A percentile compares a stretch with the other conserved stretches of the same genome.
phyloP scores from a whole-genome alignment of 2,113 vertebrate genomes.

The Takifugu flavidus region DNA sequence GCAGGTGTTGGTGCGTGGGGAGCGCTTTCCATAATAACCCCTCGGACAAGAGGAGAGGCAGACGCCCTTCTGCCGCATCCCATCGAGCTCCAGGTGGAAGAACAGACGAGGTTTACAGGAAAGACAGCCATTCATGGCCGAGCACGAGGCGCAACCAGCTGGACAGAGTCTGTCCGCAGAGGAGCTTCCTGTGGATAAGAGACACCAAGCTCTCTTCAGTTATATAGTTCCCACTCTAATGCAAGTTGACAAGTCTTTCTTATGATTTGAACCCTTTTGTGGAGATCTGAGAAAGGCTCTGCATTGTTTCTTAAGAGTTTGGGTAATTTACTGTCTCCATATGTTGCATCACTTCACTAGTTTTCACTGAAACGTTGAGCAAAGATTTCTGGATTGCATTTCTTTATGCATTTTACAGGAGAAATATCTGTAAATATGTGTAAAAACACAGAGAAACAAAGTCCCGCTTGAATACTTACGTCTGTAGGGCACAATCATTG shows the following conservation, averaged over 20 bases:
- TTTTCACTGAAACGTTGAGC: not conserved
- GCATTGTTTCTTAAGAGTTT: constrained; percentile 29
- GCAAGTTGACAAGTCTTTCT: not conserved
- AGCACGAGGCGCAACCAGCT: constrained; percentile 86
- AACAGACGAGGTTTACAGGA: constrained; percentile 90
- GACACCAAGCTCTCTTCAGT: not conserved
- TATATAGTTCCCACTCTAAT: not conserved
- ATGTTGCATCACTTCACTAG: constrained; percentile 18
- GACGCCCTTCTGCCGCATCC: constrained; percentile 85
- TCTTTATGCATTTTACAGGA: not conserved
- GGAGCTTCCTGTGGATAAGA: constrained; percentile 72
- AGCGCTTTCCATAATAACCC: constrained; percentile 84
- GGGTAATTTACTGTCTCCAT: constrained; percentile 39
- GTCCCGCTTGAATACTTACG: constrained; percentile 38
- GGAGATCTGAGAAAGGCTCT: not conserved
- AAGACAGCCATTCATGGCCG: constrained; percentile 86
- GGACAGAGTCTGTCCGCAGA: constrained; percentile 81
- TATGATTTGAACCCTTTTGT: not conserved
- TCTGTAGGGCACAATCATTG: constrained; percentile 21
- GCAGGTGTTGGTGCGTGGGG: constrained; percentile 87
- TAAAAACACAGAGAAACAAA: not conserved
- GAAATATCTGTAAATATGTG: too few species aligned
- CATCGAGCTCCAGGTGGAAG: constrained; percentile 87
- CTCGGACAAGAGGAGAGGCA: constrained; percentile 87
- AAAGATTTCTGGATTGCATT: too few species aligned